Base-by-base conservation (phyloP, 2,797 vertebrate species). In the Acanthurus leucopareius region DNA sequence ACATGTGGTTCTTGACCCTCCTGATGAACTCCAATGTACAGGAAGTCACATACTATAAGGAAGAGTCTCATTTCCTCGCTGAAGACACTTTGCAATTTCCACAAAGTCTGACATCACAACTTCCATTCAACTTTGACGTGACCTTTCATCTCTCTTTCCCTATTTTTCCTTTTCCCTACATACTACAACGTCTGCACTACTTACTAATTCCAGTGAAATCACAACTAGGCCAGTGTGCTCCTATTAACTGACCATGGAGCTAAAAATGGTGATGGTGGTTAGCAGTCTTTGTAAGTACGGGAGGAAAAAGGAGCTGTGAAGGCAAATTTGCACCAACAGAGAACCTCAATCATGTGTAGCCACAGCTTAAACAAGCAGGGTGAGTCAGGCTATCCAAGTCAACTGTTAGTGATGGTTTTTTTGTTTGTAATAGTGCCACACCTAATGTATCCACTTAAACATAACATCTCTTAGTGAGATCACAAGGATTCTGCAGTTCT, bases 51-150 rank as follows among this genome's bases (percentile, higher is more conserved):
- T 32, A 58, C 8, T 28, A 4, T 7, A 47, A 82, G 77, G 78
- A 87, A 91, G 67, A 80, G 49, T 69, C 70, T 67, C 67, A 80
- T 61, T 85, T 92, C 85, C 91, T 80, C 63, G 16, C 57, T 65
- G 10, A 80, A 73, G 77, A 83, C 58, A 77, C 52, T 57, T 73
- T 42, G 19, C 57, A 32, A 19, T 77, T 87, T 86, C 82, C 78
- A 52, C 63, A 52, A 6, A 67, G 9, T 19, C 48, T 57, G 65
- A 76, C 10, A 11, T 82, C 45, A 58, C 20, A 13, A 74, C 48
- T 42, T 62, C 40, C 9, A 1, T 20, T 22, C 69, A 38, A 73
- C 57, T 66, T 10, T 35, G 7, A 35, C 32, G 6, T 35, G 32
- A 35, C 32, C 6, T 35, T 9, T 19, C n/a, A 44, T 42, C 14